Evolutionary conservation across 1,140 invertebrate species (phyloP).

Genomic region (Pseudomyrmex pallidus): DNA sequence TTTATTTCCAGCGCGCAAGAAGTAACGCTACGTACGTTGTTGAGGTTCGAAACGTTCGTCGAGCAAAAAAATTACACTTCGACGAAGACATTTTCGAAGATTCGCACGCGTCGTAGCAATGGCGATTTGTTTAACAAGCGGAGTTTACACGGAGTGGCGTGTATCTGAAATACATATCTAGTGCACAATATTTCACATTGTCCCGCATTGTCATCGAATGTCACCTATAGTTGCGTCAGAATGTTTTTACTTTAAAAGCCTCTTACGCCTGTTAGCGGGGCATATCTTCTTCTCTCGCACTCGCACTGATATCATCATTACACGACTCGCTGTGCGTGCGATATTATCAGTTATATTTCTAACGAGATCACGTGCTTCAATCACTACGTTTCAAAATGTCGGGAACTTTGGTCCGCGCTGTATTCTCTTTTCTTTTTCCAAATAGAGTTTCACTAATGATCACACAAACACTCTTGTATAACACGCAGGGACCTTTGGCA

Average conservation of each 20-base stretch:
- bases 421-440: too few relatives aligned
- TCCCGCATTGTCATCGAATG: background rate
- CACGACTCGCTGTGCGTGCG: constrained; percentile 7
- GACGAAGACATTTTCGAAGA: constrained; percentile 32
- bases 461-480: too few relatives aligned
- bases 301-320: constrained; percentile 24
- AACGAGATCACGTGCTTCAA: constrained; percentile 2
- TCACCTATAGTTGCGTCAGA: background rate
- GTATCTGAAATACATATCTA: background rate
- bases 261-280: background rate
- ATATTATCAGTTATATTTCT: constrained; percentile 19
- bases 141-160: too few relatives aligned
- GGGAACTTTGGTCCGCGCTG: background rate
- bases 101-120: too few relatives aligned
- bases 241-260: background rate
- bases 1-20: constrained; percentile 16
- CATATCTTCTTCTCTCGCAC: background rate
- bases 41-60: constrained; percentile 52
- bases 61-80: too few relatives aligned
- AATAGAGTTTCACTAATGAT: constrained; percentile 41
- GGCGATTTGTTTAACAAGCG: too few relatives aligned
- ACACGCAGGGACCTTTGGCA: background rate
- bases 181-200: background rate
- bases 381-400: background rate
- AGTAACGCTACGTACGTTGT: constrained; percentile 57